phyloP scores from a whole-genome alignment of 2,797 vertebrate genomes.

The Pseudotriccus pelzelni region DNA sequence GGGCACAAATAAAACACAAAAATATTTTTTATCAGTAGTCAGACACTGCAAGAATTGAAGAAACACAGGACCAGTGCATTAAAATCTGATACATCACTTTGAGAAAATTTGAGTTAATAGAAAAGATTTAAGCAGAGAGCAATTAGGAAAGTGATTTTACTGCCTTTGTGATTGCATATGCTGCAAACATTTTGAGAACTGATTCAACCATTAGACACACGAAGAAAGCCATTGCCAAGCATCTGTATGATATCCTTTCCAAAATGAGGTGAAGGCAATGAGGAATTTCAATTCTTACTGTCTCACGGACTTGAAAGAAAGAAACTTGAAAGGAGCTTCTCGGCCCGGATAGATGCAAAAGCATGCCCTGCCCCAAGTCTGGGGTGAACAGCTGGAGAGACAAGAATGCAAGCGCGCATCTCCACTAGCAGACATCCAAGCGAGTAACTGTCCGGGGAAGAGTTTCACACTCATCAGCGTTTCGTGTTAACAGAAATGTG shows the following conservation, averaged over 20 bases:
- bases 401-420: rapidly evolving
- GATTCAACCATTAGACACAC: background rate
- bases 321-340: background rate
- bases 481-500: background rate
- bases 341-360: rapidly evolving
- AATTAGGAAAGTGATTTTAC: background rate
- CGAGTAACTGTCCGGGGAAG: rapidly evolving
- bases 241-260: rapidly evolving
- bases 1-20: rapidly evolving
- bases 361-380: rapidly evolving
- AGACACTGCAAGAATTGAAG: background rate
- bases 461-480: no score
- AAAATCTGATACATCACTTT: rapidly evolving
- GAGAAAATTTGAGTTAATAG: background rate
- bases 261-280: rapidly evolving
- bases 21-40: background rate
- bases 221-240: background rate
- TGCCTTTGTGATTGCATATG: background rate
- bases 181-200: background rate
- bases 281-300: background rate
- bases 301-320: background rate
- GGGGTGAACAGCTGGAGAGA: rapidly evolving
- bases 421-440: rapidly evolving
- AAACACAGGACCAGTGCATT: background rate
- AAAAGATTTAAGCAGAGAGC: background rate